These are phyloP conservation scores for Musca domestica DNA, from an alignment of 1,140 invertebrate genomes.

Conservation along the genomic window DNA sequence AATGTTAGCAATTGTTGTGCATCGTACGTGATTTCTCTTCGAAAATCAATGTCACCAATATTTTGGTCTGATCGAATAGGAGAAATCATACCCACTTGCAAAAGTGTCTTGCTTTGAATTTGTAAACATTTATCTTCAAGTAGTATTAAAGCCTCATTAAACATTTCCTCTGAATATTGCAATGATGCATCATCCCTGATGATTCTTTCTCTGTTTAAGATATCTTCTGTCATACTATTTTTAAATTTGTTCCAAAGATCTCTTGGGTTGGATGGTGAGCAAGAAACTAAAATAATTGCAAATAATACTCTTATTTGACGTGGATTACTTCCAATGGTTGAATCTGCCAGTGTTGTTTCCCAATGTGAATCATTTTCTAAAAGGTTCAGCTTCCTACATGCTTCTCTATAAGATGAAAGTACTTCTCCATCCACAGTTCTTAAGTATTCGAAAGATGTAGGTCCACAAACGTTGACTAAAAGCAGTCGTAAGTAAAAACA, in stretches of 20 bases:
- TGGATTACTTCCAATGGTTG: no score
- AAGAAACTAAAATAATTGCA: no score
- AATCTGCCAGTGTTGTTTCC: no score
- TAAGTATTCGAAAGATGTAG: conserved; percentile 25
- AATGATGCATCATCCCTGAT: no score
- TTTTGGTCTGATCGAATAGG: conserved; percentile 37
- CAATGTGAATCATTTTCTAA: no score
- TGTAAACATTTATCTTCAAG: conserved; percentile 36
- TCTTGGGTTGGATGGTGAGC: conserved; percentile 33
- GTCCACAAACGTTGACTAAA: conserved; percentile 34
- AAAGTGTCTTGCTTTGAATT: conserved; percentile 34
- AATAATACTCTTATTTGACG: no score
- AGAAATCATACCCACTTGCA: conserved; percentile 38
- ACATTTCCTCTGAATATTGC: no score
- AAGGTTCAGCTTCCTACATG: conserved; percentile 32
- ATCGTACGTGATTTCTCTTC: conserved; percentile 33
- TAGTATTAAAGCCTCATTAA: no score
- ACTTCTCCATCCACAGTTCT: conserved; percentile 40
- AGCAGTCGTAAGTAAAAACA: conserved; percentile 53
- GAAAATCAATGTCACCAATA: no score
- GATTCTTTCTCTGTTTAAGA: no score
- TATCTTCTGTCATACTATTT: conserved; percentile 31
- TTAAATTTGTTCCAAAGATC: conserved; percentile 37
- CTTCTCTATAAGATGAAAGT: conserved; percentile 45
- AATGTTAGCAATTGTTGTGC: conserved; percentile 12